These are phyloP conservation scores for Epistrophe eligans DNA, from an alignment of 2,888 invertebrate species.

Conservation along the genomic window DNA sequence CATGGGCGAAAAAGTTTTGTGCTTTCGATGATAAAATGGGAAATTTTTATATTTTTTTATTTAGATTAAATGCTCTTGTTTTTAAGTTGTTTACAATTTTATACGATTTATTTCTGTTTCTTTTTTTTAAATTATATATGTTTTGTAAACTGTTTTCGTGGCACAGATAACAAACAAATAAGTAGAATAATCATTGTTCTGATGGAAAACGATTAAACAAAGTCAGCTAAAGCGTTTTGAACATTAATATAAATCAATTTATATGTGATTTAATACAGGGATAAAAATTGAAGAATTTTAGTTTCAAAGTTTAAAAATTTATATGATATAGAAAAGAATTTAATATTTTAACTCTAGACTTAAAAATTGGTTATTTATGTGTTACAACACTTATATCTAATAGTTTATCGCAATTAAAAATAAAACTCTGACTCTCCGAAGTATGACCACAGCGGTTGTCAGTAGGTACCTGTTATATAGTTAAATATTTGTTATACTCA, in stretches of 20 bases:
- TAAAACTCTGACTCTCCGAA: too few species aligned
- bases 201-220: not conserved
- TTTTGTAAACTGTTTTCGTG: not conserved
- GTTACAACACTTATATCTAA: too few species aligned
- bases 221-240: not conserved
- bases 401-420: too few species aligned
- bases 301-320: too few species aligned
- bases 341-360: too few species aligned
- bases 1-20: conserved; percentile 40
- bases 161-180: not conserved
- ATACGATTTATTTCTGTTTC: not conserved
- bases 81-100: conserved; percentile 33
- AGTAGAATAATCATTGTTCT: not conserved
- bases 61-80: conserved; percentile 44
- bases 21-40: conserved; percentile 52
- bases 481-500: too few species aligned
- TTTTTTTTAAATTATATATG: not conserved
- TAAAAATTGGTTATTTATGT: too few species aligned
- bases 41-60: conserved; percentile 25
- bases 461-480: too few species aligned
- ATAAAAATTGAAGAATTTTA: too few species aligned
- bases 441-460: too few species aligned
- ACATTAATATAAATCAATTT: not conserved
- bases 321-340: too few species aligned
- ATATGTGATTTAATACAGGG: not conserved